phyloP scores from a whole-genome alignment of 2,113 vertebrate species.

The human (Homo sapiens) region DNA sequence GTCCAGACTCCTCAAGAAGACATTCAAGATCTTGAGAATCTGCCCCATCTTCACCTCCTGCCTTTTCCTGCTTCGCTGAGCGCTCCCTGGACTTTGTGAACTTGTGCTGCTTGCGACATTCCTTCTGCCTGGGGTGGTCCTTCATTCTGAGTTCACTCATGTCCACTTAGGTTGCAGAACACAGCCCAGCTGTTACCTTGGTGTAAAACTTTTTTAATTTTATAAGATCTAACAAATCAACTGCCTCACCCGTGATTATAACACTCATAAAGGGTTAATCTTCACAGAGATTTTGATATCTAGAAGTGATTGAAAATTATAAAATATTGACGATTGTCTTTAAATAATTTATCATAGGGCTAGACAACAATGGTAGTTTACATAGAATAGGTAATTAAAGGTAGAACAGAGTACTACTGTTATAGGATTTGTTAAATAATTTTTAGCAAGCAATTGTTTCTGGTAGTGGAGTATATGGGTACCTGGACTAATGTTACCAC shows the following conservation, averaged over 20 bases:
- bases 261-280: not conserved
- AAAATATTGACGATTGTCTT: not conserved
- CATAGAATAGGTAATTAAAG: not conserved
- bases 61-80: not conserved
- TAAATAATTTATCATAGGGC: not conserved
- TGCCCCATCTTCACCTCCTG: not conserved
- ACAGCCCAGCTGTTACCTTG: not conserved
- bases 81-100: accelerated
- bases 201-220: not conserved
- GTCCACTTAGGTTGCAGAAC: not conserved
- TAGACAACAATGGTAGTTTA: not conserved
- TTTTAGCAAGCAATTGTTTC: not conserved
- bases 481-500: not conserved
- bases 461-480: not conserved
- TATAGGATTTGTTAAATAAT: not conserved
- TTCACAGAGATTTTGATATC: not conserved
- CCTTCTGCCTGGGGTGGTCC: accelerated
- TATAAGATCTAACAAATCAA: not conserved
- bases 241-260: not conserved
- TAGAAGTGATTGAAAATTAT: not conserved
- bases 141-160: not conserved
- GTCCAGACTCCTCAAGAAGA: not conserved
- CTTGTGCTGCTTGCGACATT: not conserved
- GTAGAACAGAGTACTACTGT: not conserved
- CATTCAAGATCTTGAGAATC: not conserved